These are phyloP conservation scores for Bombus turneri DNA, from an alignment of 1,140 invertebrate genomes.

Conservation along the genomic window DNA sequence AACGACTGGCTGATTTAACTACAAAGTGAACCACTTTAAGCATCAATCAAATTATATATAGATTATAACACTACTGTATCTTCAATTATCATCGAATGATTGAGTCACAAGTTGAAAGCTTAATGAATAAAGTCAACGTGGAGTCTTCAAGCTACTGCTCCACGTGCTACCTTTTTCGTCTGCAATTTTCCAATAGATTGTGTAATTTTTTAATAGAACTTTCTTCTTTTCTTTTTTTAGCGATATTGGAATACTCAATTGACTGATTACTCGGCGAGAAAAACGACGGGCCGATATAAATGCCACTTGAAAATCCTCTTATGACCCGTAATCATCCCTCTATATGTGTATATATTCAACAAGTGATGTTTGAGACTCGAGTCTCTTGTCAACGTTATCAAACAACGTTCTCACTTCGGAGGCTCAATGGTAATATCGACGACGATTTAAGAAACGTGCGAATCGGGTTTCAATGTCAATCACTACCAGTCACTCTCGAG, in stretches of 20 bases:
- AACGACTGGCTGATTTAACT: neutral
- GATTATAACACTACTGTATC: neutral
- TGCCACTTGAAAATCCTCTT: slow-evolving; percentile 29
- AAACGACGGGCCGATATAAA: slow-evolving; percentile 1
- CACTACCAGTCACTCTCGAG: too few relatives aligned
- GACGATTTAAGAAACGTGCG: neutral
- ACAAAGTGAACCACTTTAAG: neutral
- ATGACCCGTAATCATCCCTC: slow-evolving; percentile 11
- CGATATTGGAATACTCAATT: neutral
- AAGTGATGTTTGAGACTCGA: slow-evolving; percentile 45
- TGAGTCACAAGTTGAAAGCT: neutral
- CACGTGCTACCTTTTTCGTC: neutral
- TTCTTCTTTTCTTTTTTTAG: neutral
- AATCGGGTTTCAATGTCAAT: neutral
- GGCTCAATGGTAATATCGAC: neutral
- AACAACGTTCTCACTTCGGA: neutral
- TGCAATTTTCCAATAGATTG: neutral
- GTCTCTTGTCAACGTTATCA: slow-evolving; percentile 17
- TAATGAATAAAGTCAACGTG: neutral
- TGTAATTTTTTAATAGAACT: neutral
- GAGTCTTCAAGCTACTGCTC: neutral
- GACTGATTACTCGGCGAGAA: neutral
- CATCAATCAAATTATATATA: neutral
- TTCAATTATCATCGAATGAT: neutral
- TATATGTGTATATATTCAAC: slow-evolving; percentile 44